Evolutionary conservation across 2,888 invertebrate genomes (phyloP).

Genomic region (Mimas tiliae): DNA sequence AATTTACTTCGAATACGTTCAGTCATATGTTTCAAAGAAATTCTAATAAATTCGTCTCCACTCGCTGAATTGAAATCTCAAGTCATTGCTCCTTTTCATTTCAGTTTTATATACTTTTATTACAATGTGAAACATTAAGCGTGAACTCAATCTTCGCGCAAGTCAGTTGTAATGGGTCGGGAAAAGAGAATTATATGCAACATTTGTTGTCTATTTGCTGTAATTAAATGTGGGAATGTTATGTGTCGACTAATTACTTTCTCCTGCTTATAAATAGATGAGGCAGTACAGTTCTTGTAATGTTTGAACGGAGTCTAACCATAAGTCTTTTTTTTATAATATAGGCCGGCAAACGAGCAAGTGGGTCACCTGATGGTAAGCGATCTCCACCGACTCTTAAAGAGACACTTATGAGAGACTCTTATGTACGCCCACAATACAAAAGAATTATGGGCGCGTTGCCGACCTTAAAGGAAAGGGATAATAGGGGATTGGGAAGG

Average conservation of each 20-base stretch:
- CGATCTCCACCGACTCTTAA: too few relatives aligned
- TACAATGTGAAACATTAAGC: conserved; percentile 31
- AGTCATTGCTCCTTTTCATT: not conserved
- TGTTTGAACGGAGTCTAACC: too few relatives aligned
- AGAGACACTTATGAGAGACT: too few relatives aligned
- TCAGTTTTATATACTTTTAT: not conserved
- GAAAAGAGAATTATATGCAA: conserved; percentile 53
- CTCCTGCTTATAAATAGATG: not conserved
- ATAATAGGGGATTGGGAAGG: too few relatives aligned
- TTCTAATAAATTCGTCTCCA: not conserved
- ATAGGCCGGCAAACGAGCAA: too few relatives aligned
- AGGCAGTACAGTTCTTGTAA: not conserved
- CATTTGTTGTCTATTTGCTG: conserved; percentile 51
- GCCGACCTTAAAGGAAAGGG: too few relatives aligned
- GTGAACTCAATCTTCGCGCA: conserved; percentile 34
- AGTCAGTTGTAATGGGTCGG: conserved; percentile 58
- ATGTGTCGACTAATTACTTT: conserved; percentile 20
- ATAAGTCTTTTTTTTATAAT: too few relatives aligned
- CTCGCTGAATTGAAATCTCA: not conserved
- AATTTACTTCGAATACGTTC: not conserved
- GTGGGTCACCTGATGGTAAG: too few relatives aligned
- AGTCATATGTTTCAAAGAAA: not conserved
- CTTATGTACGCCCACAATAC: too few relatives aligned
- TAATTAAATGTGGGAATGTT: conserved; percentile 40
- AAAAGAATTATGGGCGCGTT: too few relatives aligned